Conservation (phyloP, 2,113 vertebrate species). For the Erythrolamprus reginae region DNA sequence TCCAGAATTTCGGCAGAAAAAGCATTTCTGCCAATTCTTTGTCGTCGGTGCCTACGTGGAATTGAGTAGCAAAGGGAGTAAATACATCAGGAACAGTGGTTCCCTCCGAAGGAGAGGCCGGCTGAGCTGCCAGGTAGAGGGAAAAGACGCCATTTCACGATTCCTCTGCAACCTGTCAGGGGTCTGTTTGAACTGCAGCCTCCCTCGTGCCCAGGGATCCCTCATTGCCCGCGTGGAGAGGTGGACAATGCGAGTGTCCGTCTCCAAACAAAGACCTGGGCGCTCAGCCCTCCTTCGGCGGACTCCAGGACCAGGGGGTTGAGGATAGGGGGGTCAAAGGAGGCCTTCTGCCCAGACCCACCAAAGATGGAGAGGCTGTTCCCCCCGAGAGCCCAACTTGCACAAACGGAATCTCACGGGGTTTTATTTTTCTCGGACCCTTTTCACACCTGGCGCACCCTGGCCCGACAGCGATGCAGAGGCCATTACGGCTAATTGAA, state of each 20-base stretch:
- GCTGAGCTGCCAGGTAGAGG: background rate
- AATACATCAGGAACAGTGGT: no score
- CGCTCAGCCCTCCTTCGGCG: background rate
- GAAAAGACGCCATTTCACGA: background rate
- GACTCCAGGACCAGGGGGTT: background rate
- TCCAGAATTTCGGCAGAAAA: background rate
- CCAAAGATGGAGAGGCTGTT: background rate
- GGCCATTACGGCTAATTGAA: background rate
- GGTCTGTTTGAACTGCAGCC: background rate
- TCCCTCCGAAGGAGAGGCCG: no score
- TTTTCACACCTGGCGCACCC: background rate
- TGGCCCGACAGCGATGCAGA: background rate
- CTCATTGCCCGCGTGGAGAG: background rate
- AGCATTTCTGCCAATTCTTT: no score
- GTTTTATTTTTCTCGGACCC: background rate
- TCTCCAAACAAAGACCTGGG: background rate
- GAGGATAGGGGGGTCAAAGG: background rate
- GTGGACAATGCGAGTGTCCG: background rate
- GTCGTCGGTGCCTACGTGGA: background rate
- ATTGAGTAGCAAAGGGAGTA: background rate
- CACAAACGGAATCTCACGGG: background rate
- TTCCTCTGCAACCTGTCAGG: background rate
- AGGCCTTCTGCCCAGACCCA: background rate
- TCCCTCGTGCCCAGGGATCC: background rate
- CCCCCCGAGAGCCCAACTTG: background rate